These are phyloP conservation scores for Anguilla rostrata DNA, from an alignment of 2,113 vertebrate species.

Conservation along the genomic window DNA sequence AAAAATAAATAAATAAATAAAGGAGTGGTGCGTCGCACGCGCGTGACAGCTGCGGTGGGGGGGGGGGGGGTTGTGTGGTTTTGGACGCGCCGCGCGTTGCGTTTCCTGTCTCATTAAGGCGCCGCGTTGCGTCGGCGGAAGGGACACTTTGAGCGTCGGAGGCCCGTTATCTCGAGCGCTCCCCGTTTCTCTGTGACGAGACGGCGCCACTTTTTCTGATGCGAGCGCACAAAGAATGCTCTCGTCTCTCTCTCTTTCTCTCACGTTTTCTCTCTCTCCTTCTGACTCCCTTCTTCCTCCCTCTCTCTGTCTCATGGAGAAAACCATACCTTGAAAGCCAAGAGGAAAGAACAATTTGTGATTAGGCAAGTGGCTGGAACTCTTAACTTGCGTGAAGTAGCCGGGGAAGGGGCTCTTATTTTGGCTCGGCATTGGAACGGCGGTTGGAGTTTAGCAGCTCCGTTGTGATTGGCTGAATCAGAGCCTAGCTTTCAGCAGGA, in stretches of 20 bases:
- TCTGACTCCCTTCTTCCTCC: constrained; percentile 23
- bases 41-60: constrained; percentile 55
- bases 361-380: constrained; percentile 70
- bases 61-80: constrained; percentile 61
- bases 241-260: neutral
- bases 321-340: neutral
- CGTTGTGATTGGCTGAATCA: constrained; percentile 56
- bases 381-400: constrained; percentile 68
- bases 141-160: constrained; percentile 59
- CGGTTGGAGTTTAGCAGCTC: constrained; percentile 66
- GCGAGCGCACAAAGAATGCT: neutral
- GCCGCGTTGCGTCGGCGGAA: constrained; percentile 58
- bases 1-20: constrained; percentile 63
- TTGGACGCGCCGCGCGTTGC: constrained; percentile 49
- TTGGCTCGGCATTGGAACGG: constrained; percentile 40
- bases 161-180: constrained; percentile 71
- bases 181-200: constrained; percentile 73
- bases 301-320: neutral
- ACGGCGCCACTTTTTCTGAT: constrained; percentile 40
- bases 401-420: constrained; percentile 64
- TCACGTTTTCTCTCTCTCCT: neutral
- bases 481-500: neutral
- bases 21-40: constrained; percentile 43
- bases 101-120: constrained; percentile 75
- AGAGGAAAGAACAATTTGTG: constrained; percentile 48